Base-by-base conservation (phyloP, 2,797 vertebrate genomes). In the Schizothorax lantsangensis region DNA sequence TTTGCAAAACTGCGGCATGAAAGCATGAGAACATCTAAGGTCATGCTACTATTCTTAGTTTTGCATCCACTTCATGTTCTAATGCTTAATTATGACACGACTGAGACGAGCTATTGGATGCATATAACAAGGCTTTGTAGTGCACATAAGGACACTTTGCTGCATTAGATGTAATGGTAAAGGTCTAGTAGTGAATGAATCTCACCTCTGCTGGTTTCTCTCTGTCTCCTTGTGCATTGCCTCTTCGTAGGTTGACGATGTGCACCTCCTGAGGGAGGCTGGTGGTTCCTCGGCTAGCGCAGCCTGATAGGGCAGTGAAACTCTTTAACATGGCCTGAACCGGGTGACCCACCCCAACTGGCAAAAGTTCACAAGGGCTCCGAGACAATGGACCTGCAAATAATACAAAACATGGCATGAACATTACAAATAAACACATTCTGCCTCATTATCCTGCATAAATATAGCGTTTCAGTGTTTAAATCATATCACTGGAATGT, bases 231-330 rank as follows among this genome's bases (percentile, higher is more conserved):
- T 95, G 95, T 89, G 94, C 87, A 91, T 69, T 84, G 87, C 54
- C 87, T 74, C 92, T 91, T 86, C 95, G 95, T 89, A 99, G 96
- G 94, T 99, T 99, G 92, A 99, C 95, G 93, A 99, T 68, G 0
- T 99, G 98, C 84, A 99, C 97, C 89, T 99, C 98, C 88, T 97
- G 97, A 0, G 96, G 96, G 72, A 97, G 94, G 73, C 90, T 92
- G 0, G 89, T 92, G 0, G 98, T 99, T 91, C 96, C 97, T 71
- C 96, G 93, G 93, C 97, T 99, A n/a, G 97, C 97, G 52, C 98
- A 99, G 90, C 98, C 98, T 0, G 98, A 98, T 87, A 97, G 88
- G 81, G 95, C 96, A 0, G 97, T 97, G 92, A 97, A 99, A 91
- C 96, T 98, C 93, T 96, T 97, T 90, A 96, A 26, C 80, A 96